Percentiles rank a stretch among this genome's conserved stretches.
Evolutionary conservation across 2,888 invertebrate genomes (phyloP).

Genomic region (Eudasyphora cyanicolor): DNA sequence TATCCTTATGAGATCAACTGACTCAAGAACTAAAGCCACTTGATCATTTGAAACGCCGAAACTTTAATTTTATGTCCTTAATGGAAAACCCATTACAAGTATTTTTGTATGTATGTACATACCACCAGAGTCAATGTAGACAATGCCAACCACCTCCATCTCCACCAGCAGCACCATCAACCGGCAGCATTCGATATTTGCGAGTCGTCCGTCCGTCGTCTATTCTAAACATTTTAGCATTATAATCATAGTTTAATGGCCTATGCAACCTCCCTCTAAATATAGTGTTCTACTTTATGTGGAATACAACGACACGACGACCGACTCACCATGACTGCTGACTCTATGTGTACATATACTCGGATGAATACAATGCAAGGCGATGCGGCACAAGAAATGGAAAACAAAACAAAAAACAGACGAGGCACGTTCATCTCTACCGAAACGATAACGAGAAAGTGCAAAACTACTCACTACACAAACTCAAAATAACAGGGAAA

Average conservation of each 20-base stretch:
- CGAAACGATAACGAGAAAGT: not conserved
- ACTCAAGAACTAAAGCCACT: no score
- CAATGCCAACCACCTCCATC: no score
- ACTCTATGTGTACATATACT: not conserved
- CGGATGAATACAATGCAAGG: not conserved
- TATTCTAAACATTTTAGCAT: conserved; percentile 43
- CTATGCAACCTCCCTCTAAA: conserved; percentile 39
- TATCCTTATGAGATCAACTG: no score
- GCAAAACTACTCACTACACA: not conserved
- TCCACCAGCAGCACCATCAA: conserved; percentile 4
- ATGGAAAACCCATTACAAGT: no score
- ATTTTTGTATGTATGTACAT: no score
- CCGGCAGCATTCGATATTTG: conserved; percentile 33
- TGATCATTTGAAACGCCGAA: no score
- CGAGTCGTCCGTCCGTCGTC: not conserved
- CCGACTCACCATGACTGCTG: not conserved
- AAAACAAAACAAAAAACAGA: not conserved
- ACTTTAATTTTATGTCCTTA: no score
- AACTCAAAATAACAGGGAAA: conserved; percentile 20
- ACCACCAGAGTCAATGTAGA: no score
- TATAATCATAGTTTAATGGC: conserved; percentile 59
- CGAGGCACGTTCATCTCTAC: not conserved
- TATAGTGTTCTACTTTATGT: conserved; percentile 30
- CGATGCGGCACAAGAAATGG: not conserved
- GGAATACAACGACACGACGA: not conserved